These are phyloP conservation scores for Lepidocyrtoides sp. DNA, from an alignment of 2,888 invertebrate species.

Conservation along the genomic window DNA sequence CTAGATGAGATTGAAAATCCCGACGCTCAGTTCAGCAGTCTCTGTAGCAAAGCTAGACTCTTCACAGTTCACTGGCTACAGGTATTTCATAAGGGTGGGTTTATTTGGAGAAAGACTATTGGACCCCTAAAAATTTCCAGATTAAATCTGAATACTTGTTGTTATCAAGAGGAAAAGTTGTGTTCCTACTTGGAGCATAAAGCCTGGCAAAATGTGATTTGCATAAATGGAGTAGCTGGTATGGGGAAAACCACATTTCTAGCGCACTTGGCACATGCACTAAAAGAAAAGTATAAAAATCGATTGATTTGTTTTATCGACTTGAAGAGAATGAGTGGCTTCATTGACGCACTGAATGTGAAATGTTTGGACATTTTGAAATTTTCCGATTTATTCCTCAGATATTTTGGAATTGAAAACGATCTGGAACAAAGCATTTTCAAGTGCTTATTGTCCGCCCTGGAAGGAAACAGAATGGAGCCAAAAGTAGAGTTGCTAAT, in stretches of 20 bases:
- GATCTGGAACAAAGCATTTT: slow-evolving; percentile 13
- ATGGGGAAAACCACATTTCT: slow-evolving; percentile 55
- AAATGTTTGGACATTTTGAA: not conserved
- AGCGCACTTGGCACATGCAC: not conserved
- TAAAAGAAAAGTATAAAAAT: not conserved
- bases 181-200: not conserved
- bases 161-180: slow-evolving; percentile 38
- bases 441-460: not conserved
- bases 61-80: slow-evolving; percentile 20
- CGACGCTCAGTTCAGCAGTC: not conserved
- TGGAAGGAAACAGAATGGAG: not conserved
- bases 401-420: not conserved
- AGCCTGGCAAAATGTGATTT: slow-evolving; percentile 19
- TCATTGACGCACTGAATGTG: not conserved
- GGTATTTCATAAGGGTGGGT: not conserved
- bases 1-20: slow-evolving; percentile 38
- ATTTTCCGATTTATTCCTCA: not conserved
- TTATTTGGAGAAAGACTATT: slow-evolving; percentile 31
- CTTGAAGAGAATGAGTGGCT: not conserved
- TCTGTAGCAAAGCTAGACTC: not conserved
- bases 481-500: slow-evolving; percentile 44
- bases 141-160: not conserved
- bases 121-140: not conserved
- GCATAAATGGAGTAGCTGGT: slow-evolving; percentile 33
- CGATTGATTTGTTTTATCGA: slow-evolving; percentile 23